Base-by-base conservation (phyloP, 2,888 invertebrate species). In the Metopia argyrocephala region DNA sequence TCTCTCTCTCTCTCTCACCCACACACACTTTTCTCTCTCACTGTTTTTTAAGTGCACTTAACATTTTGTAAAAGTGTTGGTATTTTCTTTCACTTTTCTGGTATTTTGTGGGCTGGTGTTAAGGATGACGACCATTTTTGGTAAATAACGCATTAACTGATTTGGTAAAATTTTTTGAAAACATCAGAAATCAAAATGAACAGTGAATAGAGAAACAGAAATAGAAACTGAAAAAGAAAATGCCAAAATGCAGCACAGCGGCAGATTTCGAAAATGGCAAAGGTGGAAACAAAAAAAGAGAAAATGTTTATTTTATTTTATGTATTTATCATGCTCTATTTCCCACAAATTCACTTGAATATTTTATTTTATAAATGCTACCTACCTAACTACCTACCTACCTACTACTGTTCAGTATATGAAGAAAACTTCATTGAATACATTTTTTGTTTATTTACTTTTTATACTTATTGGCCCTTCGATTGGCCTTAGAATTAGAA, bases 91-190 rank as follows among this genome's bases (percentile, higher is more conserved):
- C 18, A 45, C 23, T 3, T 7, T 23, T 21, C 27, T 38, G 15
- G 9, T 38, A 12, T 38, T 54, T 62, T 45, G 9, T 25, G 59
- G 9, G 20, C 15, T 31, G 62, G 2, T 71, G 38, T 21, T 18
- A 12, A n/a, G 25, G 9, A 15, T 18, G 31, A 38, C 69, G 38
- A 46, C 38, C 45, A 46, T 31, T 59, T 52, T 15, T 25, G 2
- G 50, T 27, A 27, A 56, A 18, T 50, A 18, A 18, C 59, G 18
- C 20, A 23, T 31, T 25, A 66, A 68, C 61, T 76, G 54, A 61
- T 52, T 57, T 76, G 46, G 57, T 64, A 65, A 64, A 27, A 48
- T 54, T 76, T 57, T 27, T 31, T 28, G 28, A 62, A 73, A 46
- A 31, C 45, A 73, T n/a, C 46, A 62, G 46, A 65, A 56, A 62